Evolutionary conservation across 1,140 invertebrate genomes (phyloP).

Genomic region (Diabrotica undecimpunctata): DNA sequence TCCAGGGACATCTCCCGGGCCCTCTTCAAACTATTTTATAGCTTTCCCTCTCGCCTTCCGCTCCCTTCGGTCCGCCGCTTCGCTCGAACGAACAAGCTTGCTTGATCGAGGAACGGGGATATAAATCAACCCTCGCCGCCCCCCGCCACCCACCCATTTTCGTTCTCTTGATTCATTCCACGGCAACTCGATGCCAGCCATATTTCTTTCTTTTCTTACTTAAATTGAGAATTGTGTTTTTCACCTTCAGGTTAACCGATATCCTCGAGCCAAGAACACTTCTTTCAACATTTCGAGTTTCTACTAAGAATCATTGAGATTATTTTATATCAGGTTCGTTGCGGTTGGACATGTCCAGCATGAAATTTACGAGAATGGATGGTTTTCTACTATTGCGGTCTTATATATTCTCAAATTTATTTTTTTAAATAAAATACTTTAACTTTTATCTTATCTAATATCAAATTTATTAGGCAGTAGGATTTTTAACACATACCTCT

Average conservation of each 20-base stretch:
- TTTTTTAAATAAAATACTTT: no score
- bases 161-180: constrained; percentile 36
- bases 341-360: background rate
- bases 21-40: constrained; percentile 46
- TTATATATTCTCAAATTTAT: no score
- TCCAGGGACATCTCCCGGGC: constrained; percentile 41
- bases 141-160: constrained; percentile 17
- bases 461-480: no score
- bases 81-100: constrained; percentile 35
- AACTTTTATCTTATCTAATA: no score
- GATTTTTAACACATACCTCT: no score
- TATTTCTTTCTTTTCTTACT: constrained; percentile 31
- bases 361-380: background rate
- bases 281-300: background rate
- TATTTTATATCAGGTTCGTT: background rate
- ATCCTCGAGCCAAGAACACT: constrained; percentile 1
- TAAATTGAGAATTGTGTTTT: constrained; percentile 34
- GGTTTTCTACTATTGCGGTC: no score
- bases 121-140: constrained; percentile 34
- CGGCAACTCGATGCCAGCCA: constrained; percentile 27
- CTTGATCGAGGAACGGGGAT: constrained; percentile 39
- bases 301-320: background rate
- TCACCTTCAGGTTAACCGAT: constrained; percentile 10
- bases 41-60: constrained; percentile 21
- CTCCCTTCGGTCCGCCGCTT: constrained; percentile 25